These are phyloP conservation scores for Ectobius pallidus DNA, from an alignment of 2,888 invertebrate genomes.

Conservation along the genomic window DNA sequence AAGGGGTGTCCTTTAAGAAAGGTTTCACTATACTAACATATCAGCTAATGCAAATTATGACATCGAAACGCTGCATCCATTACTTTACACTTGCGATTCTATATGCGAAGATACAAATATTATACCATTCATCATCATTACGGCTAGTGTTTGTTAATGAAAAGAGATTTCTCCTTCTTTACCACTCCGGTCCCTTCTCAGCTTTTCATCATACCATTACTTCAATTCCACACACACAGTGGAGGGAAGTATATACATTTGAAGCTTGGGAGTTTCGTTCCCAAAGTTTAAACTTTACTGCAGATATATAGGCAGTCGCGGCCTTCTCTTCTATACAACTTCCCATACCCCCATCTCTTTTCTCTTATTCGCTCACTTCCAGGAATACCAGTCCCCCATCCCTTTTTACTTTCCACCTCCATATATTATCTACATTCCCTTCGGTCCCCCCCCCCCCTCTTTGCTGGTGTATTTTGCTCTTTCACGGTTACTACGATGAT, in stretches of 20 bases:
- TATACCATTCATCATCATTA: slow-evolving; percentile 16
- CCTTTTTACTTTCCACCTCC: background rate
- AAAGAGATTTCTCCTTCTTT: slow-evolving; percentile 1
- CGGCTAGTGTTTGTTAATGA: background rate
- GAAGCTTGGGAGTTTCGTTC: background rate
- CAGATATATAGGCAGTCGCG: background rate
- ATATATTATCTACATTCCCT: background rate
- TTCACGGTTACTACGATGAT: slow-evolving; percentile 17
- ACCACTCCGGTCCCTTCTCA: background rate
- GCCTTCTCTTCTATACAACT: background rate
- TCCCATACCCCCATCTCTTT: background rate
- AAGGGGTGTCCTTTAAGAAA: no score
- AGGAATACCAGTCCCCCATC: no score
- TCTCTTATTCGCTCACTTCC: slow-evolving; percentile 1
- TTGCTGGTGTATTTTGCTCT: slow-evolving; percentile 1
- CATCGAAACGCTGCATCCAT: no score
- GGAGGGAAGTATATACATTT: background rate
- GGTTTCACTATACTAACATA: no score
- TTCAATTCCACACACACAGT: slow-evolving; percentile 1
- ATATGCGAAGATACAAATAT: no score
- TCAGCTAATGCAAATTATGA: no score
- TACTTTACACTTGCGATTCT: no score
- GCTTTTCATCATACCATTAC: background rate
- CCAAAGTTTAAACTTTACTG: background rate
- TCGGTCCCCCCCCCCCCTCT: background rate